Conservation (phyloP, 1,140 invertebrate species). For the Ostrea edulis region DNA sequence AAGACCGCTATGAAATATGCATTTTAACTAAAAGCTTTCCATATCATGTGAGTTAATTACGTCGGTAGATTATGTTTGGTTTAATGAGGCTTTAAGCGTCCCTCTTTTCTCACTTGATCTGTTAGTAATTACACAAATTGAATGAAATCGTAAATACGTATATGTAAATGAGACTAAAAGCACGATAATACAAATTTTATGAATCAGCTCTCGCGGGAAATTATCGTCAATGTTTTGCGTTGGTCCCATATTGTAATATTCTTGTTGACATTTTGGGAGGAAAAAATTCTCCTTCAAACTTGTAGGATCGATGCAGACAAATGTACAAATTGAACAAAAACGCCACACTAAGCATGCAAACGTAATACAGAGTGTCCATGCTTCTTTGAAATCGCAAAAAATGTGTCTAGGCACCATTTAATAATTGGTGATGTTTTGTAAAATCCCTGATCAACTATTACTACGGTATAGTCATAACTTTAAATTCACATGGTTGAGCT, state of each 20-base stretch:
- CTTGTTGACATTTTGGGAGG: not conserved
- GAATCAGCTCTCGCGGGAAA: conserved; percentile 25
- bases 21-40: conserved; percentile 26
- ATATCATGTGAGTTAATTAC: conserved; percentile 13
- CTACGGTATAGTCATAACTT: too few relatives aligned
- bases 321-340: too few relatives aligned
- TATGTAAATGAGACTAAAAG: conserved; percentile 35
- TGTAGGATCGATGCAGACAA: not conserved
- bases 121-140: conserved; percentile 37
- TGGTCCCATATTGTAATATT: conserved; percentile 20
- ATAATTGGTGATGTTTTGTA: too few relatives aligned
- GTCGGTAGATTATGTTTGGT: conserved; percentile 13
- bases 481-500: too few relatives aligned
- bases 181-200: conserved; percentile 34
- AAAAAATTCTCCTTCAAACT: not conserved
- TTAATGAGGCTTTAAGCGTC: not conserved
- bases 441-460: too few relatives aligned
- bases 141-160: conserved; percentile 26
- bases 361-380: too few relatives aligned
- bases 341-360: too few relatives aligned
- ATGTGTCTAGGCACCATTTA: too few relatives aligned
- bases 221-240: not conserved
- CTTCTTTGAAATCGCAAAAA: too few relatives aligned
- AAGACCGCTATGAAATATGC: conserved; percentile 17
- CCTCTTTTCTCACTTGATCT: conserved; percentile 19